Evolutionary conservation across 2,888 invertebrate genomes (phyloP).

Genomic region (Epirrhoe tristata): DNA sequence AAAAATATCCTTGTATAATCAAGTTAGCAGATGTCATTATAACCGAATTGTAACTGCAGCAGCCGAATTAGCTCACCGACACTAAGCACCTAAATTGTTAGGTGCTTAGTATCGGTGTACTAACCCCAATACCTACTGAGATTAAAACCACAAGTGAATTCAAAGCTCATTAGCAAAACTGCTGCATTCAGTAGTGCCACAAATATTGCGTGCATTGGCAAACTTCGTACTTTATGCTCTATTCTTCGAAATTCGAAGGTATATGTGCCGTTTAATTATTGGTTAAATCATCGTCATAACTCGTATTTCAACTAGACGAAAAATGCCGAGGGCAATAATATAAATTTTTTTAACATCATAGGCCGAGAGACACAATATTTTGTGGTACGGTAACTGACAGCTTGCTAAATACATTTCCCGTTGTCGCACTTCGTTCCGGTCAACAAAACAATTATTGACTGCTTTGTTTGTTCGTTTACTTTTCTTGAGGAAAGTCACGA

Average conservation of each 20-base stretch:
- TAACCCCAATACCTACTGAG: too few species aligned
- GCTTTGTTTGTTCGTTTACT: neutral
- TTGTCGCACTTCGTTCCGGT: neutral
- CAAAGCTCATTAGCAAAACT: conserved; percentile 34
- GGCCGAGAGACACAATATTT: too few species aligned
- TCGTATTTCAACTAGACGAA: too few species aligned
- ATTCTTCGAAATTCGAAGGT: too few species aligned
- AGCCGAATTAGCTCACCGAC: conserved; percentile 16
- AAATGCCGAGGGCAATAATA: too few species aligned
- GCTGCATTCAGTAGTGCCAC: neutral
- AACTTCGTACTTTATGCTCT: too few species aligned
- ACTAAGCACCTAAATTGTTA: conserved; percentile 15
- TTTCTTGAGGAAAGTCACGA: neutral
- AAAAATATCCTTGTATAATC: conserved; percentile 11
- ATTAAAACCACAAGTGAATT: conserved; percentile 45
- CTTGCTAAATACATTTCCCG: neutral
- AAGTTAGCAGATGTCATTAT: conserved; percentile 14
- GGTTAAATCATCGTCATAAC: too few species aligned
- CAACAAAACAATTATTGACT: neutral
- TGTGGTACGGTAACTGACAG: neutral
- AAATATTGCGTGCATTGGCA: too few species aligned
- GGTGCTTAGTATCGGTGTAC: too few species aligned
- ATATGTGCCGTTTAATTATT: too few species aligned
- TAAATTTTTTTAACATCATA: too few species aligned
- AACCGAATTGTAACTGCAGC: conserved; percentile 7